Base-by-base conservation (phyloP, 2,888 invertebrate genomes). In the Pachycephus smyrnensis region DNA sequence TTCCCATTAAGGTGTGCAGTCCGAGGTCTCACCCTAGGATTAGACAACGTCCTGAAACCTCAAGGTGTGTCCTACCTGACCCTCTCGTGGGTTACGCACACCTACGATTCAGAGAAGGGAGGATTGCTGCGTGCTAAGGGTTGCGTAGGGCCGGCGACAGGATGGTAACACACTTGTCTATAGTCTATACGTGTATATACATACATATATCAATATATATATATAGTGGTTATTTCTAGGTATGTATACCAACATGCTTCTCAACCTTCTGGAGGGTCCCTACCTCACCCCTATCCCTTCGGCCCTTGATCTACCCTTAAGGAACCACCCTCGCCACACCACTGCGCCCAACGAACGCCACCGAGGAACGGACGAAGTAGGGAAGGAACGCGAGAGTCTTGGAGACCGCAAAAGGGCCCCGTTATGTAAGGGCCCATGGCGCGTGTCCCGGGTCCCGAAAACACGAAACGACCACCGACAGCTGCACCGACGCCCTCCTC, bases 311-410 rank as follows among this genome's bases (percentile, higher is more conserved):
- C 55, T 55, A 55, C 55, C 55, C 23, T 55, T 0, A 80, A 84
- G 84, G 83, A 83, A 81, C 80, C 82, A 83, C 84, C 84, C 84
- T 84, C 84, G 83, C 76, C 79, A 78, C 78, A 82, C 81, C 78
- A 80, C 78, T 84, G 80, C 75, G 84, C 80, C 83, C 82, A 82
- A 83, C 83, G 85, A 86, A 86, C 55, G 55, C 9, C 23, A 9
- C 6, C 55, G 55, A 23, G 55, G 55, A 55, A 55, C 55, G 9
- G 55, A 23, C 9, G 9, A 55, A 3, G 55, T 9, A 9, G 55
- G 23, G 55, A 23, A 55, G 23, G 55, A 23, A 55, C 82, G 84
- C 84, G 83, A 83, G 82, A 82, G 80, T 77, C 80, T 81, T 55
- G 55, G 55, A 55, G 78, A 82, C 84, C 82, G 79, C 82, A 85